Percentiles rank a stretch among this genome's conserved stretches.
phyloP scores from a whole-genome alignment of 2,797 vertebrate species.

The Anas bernieri region DNA sequence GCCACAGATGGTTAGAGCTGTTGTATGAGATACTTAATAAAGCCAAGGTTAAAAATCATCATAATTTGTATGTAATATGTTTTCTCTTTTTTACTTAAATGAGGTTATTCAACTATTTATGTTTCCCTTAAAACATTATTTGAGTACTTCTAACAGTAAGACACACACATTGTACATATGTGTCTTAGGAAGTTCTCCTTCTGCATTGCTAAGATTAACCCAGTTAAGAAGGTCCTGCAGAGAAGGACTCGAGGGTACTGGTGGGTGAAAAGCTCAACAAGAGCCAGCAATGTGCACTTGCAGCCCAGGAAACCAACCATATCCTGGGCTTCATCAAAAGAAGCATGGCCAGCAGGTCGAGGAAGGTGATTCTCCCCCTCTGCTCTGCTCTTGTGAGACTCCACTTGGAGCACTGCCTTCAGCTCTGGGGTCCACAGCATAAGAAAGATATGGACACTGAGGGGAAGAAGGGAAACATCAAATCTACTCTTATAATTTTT shows the following conservation, averaged over 20 bases:
- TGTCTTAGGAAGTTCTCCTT: neutral
- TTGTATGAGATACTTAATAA: neutral
- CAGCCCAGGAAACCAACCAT: neutral
- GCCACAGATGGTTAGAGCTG: neutral
- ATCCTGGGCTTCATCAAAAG: neutral
- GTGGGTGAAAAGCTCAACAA: neutral
- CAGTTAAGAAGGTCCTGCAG: neutral
- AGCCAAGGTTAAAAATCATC: neutral
- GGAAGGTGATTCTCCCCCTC: neutral
- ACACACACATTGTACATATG: fast-evolving
- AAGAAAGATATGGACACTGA: neutral
- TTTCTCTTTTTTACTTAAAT: conserved; percentile 6
- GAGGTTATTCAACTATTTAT: neutral
- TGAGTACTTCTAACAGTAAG: neutral
- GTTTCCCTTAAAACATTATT: neutral
- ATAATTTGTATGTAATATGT: neutral
- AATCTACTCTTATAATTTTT: neutral
- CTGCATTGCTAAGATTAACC: neutral
- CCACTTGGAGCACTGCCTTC: neutral
- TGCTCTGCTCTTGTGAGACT: neutral
- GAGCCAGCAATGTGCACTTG: neutral
- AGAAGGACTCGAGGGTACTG: neutral
- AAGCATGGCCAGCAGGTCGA: neutral
- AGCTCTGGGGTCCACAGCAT: neutral
- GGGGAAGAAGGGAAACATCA: neutral